phyloP scores from a whole-genome alignment of 2,797 vertebrate species.

The Pteropus rufus region DNA sequence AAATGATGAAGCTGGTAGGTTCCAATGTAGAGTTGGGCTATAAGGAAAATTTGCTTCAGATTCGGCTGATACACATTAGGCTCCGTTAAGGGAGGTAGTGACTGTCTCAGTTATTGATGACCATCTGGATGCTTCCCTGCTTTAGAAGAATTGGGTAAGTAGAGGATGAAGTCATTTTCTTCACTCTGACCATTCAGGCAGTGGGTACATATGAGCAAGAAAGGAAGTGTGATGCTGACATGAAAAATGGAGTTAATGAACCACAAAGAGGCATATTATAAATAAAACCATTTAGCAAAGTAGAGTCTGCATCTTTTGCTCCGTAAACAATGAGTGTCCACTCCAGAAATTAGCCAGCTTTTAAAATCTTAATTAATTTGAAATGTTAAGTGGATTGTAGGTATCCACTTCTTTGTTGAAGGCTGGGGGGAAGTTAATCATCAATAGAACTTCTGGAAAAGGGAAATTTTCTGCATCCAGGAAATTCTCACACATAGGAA shows the following conservation, averaged over 20 bases:
- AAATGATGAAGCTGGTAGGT: not conserved
- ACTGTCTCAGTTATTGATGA: not conserved
- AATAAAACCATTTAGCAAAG: conserved; percentile 18
- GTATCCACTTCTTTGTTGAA: not conserved
- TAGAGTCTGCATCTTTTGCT: conserved; percentile 15
- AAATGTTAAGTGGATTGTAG: conserved; percentile 39
- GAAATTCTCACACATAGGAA: not conserved
- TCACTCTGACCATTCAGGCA: not conserved
- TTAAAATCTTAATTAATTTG: conserved; percentile 49
- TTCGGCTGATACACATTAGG: not conserved
- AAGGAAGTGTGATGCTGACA: not conserved
- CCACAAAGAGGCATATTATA: not conserved
- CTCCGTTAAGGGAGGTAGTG: not conserved
- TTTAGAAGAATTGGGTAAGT: not conserved
- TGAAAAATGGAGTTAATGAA: conserved; percentile 48
- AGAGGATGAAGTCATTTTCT: conserved; percentile 15
- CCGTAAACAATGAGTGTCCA: not conserved
- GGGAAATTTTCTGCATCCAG: not conserved
- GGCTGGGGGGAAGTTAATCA: not conserved
- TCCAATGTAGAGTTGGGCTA: not conserved
- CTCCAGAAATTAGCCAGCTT: conserved; percentile 44
- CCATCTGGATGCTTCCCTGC: not conserved
- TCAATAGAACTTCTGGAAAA: conserved; percentile 15
- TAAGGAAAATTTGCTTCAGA: not conserved
- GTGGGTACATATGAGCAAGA: not conserved